These are phyloP conservation scores for Odobenus rosmarus DNA, from an alignment of 2,113 vertebrate species.

Conservation along the genomic window DNA sequence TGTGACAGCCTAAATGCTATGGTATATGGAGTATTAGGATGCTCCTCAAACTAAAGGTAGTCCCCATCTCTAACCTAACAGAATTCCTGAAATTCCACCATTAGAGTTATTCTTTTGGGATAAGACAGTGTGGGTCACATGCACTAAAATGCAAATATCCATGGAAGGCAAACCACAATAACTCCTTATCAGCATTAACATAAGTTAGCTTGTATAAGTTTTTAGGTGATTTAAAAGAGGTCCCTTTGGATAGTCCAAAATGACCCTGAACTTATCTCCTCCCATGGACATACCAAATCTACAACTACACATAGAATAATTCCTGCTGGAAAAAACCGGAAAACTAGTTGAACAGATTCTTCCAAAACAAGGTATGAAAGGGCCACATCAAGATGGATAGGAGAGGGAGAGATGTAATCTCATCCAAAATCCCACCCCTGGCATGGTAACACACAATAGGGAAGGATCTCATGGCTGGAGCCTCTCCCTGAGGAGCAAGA, in stretches of 20 bases:
- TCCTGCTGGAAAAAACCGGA: background rate
- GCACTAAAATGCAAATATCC: background rate
- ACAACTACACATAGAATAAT: background rate
- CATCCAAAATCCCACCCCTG: background rate
- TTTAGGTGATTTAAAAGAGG: background rate
- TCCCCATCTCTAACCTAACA: background rate
- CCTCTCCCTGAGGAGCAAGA: background rate
- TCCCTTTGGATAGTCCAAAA: background rate
- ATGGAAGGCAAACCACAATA: background rate
- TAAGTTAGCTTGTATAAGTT: background rate
- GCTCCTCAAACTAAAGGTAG: conserved; percentile 5
- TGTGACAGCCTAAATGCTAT: background rate
- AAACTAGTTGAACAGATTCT: background rate
- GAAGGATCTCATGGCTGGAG: background rate
- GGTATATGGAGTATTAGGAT: background rate
- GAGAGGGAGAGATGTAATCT: background rate
- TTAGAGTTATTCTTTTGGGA: background rate
- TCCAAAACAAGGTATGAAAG: background rate
- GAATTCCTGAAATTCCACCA: conserved; percentile 7
- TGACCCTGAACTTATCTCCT: background rate
- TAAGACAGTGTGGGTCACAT: background rate
- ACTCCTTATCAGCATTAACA: background rate
- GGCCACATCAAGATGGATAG: background rate
- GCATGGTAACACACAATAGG: background rate
- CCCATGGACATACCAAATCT: background rate